Percentiles rank a stretch among this genome's conserved stretches.
Conservation (phyloP, 2,113 vertebrate genomes). For the Dipodomys spectabilis region DNA sequence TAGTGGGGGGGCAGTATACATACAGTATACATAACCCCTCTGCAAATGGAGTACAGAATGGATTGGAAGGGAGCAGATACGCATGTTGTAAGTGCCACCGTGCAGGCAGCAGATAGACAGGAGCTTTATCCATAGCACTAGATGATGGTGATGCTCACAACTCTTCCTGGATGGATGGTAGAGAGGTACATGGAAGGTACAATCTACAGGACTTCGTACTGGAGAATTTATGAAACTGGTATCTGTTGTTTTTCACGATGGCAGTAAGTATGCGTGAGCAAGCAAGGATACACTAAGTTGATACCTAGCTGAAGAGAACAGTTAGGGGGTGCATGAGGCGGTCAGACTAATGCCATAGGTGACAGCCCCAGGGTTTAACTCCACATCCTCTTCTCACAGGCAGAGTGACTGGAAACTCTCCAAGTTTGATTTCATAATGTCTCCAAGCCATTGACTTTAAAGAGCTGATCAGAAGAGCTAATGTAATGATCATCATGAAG, state of each 20-base stretch:
- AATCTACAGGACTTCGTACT: background rate
- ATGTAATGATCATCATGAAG: background rate
- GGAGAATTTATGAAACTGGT: background rate
- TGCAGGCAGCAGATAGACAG: background rate
- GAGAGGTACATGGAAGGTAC: no score
- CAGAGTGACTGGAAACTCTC: background rate
- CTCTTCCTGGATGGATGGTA: no score
- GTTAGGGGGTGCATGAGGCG: background rate
- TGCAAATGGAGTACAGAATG: background rate
- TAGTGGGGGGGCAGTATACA: no score
- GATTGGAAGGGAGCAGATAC: background rate
- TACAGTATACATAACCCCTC: background rate
- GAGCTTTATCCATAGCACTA: background rate
- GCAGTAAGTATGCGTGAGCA: background rate
- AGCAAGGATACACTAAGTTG: background rate
- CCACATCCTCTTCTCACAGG: background rate
- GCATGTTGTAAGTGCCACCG: background rate
- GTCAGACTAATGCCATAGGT: background rate
- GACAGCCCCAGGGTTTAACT: background rate
- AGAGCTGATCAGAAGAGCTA: background rate
- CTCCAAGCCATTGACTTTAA: no score
- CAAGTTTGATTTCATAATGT: background rate
- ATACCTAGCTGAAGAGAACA: background rate
- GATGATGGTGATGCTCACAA: background rate
- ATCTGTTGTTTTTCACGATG: background rate